Evolutionary conservation across 92 coral and sea anemone genomes (phyloP).

Genomic region (Montipora capitata): DNA sequence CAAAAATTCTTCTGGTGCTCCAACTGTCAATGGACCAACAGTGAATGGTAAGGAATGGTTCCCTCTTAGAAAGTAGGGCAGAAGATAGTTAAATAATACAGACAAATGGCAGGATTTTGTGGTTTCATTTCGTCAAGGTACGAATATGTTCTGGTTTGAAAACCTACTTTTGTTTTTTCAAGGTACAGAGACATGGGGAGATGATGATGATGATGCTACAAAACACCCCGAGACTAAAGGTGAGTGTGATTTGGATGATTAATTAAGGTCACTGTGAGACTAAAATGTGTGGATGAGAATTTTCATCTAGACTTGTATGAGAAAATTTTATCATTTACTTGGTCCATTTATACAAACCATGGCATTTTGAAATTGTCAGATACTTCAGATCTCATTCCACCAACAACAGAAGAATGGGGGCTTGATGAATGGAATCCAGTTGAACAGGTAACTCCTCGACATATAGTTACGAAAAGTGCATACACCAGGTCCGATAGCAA

Average conservation of each 20-base stretch:
- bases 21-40: constrained; percentile 76
- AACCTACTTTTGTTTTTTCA: neutral
- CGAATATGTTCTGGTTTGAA: no score
- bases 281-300: no score
- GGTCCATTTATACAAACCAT: neutral
- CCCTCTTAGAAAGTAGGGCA: no score
- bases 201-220: constrained; percentile 50
- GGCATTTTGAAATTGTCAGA: constrained; percentile 3
- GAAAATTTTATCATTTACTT: no score
- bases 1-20: constrained; percentile 47
- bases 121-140: no score
- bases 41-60: constrained; percentile 64
- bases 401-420: constrained; percentile 86
- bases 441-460: constrained; percentile 12
- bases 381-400: constrained; percentile 1
- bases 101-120: no score
- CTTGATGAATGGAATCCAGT: constrained; percentile 80
- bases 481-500: no score
- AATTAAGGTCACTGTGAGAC: no score
- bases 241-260: constrained; percentile 28
- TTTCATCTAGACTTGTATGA: no score
- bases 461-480: no score
- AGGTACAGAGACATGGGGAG: constrained; percentile 91
- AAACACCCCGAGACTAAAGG: constrained; percentile 69
- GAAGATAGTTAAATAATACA: no score